These are phyloP conservation scores for Hartigia nigra DNA, from an alignment of 2,888 invertebrate genomes.

Conservation along the genomic window DNA sequence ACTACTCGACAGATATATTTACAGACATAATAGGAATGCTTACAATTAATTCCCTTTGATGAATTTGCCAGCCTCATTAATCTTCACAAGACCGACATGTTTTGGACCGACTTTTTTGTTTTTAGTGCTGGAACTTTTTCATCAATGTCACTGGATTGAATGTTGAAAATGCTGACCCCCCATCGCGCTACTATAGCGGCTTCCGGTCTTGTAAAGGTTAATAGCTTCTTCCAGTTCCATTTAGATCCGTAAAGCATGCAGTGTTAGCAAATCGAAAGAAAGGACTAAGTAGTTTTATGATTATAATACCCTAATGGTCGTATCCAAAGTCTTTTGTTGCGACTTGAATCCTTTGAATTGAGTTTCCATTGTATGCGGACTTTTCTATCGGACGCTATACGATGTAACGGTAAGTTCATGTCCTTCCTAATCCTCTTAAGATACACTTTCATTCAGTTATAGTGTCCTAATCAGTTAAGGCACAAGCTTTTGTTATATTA, in stretches of 20 bases:
- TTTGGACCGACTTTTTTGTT: no score
- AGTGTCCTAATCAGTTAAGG: slow-evolving; percentile 28
- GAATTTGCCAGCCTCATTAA: not conserved
- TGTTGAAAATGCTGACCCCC: no score
- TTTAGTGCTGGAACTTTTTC: no score
- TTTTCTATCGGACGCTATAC: not conserved
- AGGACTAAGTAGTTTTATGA: not conserved
- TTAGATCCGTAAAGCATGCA: not conserved
- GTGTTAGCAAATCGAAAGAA: not conserved
- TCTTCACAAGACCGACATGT: no score
- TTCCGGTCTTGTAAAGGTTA: no score
- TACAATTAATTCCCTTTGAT: not conserved
- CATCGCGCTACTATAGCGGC: no score
- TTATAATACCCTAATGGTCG: not conserved
- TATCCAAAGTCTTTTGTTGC: not conserved
- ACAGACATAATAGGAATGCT: not conserved
- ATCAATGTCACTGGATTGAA: no score
- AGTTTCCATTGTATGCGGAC: not conserved
- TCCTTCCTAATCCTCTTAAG: not conserved
- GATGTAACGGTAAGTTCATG: not conserved
- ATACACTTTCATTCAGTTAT: not conserved
- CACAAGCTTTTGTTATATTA: slow-evolving; percentile 44
- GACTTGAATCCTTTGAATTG: not conserved
- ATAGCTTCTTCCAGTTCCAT: not conserved
- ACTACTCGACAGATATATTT: not conserved